Percentiles rank a stretch among this genome's conserved stretches.
phyloP scores from a whole-genome alignment of 2,113 vertebrate species.

The Alligator sinensis region DNA sequence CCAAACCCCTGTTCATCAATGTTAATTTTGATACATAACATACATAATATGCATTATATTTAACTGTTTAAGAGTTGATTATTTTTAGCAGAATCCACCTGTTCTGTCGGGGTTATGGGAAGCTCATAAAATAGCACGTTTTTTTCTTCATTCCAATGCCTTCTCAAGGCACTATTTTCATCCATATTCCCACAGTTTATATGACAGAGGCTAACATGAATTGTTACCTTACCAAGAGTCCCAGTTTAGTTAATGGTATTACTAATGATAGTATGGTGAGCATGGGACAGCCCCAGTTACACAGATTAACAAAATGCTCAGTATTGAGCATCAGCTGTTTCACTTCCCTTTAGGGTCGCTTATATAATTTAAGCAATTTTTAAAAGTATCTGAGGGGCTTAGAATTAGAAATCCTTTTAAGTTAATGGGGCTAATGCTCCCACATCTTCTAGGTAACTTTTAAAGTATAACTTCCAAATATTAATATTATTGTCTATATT shows the following conservation, averaged over 20 bases:
- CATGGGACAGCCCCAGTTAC: not conserved
- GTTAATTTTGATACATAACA: not conserved
- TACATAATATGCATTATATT: not conserved
- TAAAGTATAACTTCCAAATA: conserved; percentile 5
- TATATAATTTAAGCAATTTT: not conserved
- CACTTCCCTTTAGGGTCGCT: accelerated
- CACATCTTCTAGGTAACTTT: conserved; percentile 37
- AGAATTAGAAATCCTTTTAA: conserved; percentile 16
- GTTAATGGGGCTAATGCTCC: conserved; percentile 28
- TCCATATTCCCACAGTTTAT: accelerated
- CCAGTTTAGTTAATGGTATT: not conserved
- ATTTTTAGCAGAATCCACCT: not conserved
- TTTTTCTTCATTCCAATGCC: accelerated
- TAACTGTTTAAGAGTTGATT: not conserved
- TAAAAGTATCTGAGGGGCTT: conserved; percentile 5
- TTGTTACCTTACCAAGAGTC: accelerated
- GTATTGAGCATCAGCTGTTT: not conserved
- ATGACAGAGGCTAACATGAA: not conserved
- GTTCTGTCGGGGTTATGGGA: not conserved
- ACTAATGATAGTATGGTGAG: accelerated
- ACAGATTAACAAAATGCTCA: not conserved
- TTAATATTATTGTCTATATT: not conserved
- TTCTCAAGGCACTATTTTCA: not conserved
- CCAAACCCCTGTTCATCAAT: not conserved
- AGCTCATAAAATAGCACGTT: not conserved